Base-by-base conservation (phyloP, 2,113 vertebrate genomes). In the Syrmaticus mikado region DNA sequence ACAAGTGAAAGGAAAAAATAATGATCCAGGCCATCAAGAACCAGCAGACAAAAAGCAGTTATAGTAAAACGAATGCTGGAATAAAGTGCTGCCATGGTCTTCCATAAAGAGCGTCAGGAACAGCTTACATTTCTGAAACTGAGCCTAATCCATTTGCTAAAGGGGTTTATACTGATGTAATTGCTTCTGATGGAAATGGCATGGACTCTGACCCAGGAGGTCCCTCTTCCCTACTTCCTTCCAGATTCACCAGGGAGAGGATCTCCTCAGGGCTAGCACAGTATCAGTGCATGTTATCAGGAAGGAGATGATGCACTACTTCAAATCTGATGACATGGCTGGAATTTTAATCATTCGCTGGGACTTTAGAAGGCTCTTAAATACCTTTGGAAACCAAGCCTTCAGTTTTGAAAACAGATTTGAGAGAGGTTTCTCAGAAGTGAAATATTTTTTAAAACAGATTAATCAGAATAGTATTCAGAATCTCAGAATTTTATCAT, bases 241-340 rank as follows among this genome's bases (percentile, higher is more conserved):
- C 32, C 65, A 92, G 82, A 67, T 88, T 78, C 38, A 87, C 13
- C 77, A 75, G 62, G 71, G 36, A 91, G 92, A 55, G 73, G 73
- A 67, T 95, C 90, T 96, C 90, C 88, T 93, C 80, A 27, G 85
- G 92, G 79, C 78, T 73, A 77, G 64, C 57, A 36, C 13, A 3
- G 48, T 61, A 92, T 84, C 89, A 78, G 40, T 40, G 38, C 14
- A 38, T 8, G 43, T 76, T 89, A 88, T 84, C 90, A 84, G 58
- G 25, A 58, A 89, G 48, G 67, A 86, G 74, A 92, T 60, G 75
- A 68, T 11, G 61, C 85, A 77, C 70, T 72, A 5, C 81, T 76
- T 82, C 43, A 61, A 72, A 95, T 73, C 86, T 85, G 84, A 85
- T 75, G 58, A 38, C 43, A 84, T 6, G 45, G 66, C 81, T 92